Percentiles rank a stretch among this genome's conserved stretches.
Evolutionary conservation across 1,140 invertebrate species (phyloP).

Genomic region (Micrasema longulum): DNA sequence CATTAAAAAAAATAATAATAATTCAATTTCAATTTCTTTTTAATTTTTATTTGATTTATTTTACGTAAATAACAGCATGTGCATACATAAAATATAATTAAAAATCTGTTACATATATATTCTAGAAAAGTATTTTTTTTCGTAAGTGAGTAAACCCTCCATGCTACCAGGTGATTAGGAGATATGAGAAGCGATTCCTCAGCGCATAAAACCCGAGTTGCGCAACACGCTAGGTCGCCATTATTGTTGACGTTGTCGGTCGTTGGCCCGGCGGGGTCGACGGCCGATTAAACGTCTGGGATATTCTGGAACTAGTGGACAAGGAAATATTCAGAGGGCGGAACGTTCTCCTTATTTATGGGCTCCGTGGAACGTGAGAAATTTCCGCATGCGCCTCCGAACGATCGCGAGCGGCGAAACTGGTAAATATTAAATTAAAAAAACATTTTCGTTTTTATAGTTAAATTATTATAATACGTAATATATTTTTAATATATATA

Average conservation of each 20-base stretch:
- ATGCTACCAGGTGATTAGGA: constrained; percentile 3
- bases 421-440: too few relatives aligned
- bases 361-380: constrained; percentile 11
- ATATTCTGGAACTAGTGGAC: constrained; percentile 26
- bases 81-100: too few relatives aligned
- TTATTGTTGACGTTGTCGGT: constrained; percentile 47
- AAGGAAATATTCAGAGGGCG: constrained; percentile 35
- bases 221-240: constrained; percentile 42
- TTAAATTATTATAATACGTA: too few relatives aligned
- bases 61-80: too few relatives aligned
- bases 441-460: too few relatives aligned
- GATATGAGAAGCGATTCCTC: background rate
- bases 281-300: constrained; percentile 45
- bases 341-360: constrained; percentile 1
- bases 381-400: constrained; percentile 14
- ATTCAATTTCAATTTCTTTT: too few relatives aligned
- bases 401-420: too few relatives aligned
- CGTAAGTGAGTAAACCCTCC: background rate
- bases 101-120: too few relatives aligned
- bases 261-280: constrained; percentile 39
- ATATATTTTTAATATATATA: too few relatives aligned
- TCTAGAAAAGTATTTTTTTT: too few relatives aligned
- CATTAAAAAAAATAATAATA: too few relatives aligned
- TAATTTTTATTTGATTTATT: too few relatives aligned
- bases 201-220: constrained; percentile 35